These are phyloP conservation scores for Eudemis profundana DNA, from an alignment of 2,888 invertebrate genomes.

Conservation along the genomic window DNA sequence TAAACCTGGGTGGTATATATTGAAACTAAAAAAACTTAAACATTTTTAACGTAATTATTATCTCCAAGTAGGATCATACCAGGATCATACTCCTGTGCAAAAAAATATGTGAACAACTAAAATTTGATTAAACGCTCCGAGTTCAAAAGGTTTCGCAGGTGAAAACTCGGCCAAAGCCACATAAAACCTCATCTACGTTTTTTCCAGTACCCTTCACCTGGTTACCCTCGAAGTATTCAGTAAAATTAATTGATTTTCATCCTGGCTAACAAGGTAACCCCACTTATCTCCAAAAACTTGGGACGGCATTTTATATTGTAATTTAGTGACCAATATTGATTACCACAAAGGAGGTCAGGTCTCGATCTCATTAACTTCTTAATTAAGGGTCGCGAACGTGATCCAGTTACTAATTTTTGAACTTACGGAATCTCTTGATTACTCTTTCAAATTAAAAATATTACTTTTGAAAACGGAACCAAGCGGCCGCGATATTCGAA, in stretches of 20 bases:
- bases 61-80: no score
- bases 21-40: no score
- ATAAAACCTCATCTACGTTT: slow-evolving; percentile 14
- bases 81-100: neutral
- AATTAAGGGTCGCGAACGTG: slow-evolving; percentile 76
- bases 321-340: slow-evolving; percentile 68
- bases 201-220: slow-evolving; percentile 12
- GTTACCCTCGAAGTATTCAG: slow-evolving; percentile 29
- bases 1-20: no score
- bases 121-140: neutral
- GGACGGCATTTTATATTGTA: slow-evolving; percentile 54
- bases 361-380: slow-evolving; percentile 77
- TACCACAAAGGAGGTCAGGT: slow-evolving; percentile 63
- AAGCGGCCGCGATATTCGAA: slow-evolving; percentile 57
- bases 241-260: slow-evolving; percentile 49
- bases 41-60: no score
- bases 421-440: slow-evolving; percentile 48
- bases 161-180: slow-evolving; percentile 15
- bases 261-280: slow-evolving; percentile 55
- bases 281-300: slow-evolving; percentile 48
- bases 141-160: slow-evolving; percentile 14
- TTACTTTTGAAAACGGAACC: slow-evolving; percentile 52
- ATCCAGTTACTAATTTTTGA: slow-evolving; percentile 64
- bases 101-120: neutral
- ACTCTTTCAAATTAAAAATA: slow-evolving; percentile 30